phyloP scores from a whole-genome alignment of 92 coral and sea anemone genomes.

The Anthopleura xanthogrammica region DNA sequence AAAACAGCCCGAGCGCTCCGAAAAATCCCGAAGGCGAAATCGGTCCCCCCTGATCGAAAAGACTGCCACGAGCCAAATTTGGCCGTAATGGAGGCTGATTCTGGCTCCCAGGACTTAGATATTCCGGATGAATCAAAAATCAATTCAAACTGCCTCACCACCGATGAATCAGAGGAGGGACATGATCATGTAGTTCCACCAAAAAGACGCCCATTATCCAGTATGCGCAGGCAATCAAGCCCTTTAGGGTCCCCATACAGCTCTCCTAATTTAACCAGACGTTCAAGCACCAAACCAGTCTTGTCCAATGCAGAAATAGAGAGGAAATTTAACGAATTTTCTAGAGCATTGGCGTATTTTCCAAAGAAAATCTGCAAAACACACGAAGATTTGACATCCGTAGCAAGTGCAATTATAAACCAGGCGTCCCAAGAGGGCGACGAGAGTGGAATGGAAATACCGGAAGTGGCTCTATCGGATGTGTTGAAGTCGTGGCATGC shows the following conservation, averaged over 20 bases:
- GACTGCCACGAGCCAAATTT: background rate
- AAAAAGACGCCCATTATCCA: background rate
- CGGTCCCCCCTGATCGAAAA: background rate
- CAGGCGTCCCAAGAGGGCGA: conserved; percentile 16
- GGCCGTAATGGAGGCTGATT: background rate
- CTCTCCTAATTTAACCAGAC: background rate
- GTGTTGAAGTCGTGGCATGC: conserved; percentile 32
- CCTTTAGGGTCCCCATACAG: background rate
- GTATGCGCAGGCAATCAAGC: background rate
- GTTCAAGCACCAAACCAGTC: conserved; percentile 1
- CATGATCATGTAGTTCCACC: background rate
- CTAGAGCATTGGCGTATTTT: conserved; percentile 6
- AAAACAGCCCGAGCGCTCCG: background rate
- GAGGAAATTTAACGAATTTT: conserved; percentile 18
- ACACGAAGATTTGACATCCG: background rate
- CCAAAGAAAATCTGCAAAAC: conserved; percentile 3
- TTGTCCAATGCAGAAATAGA: conserved; percentile 13
- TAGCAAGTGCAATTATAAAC: conserved; percentile 16
- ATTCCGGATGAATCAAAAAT: too few species aligned
- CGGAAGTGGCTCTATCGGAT: conserved; percentile 26
- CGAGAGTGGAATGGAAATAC: conserved; percentile 21
- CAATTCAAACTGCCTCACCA: background rate
- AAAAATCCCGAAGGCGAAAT: background rate
- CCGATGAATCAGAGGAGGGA: background rate
- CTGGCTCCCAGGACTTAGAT: background rate